Evolutionary conservation across 2,888 invertebrate species (phyloP), one percentile per base, ranked within the genome.

Genomic region (Sphinx pinastri): DNA sequence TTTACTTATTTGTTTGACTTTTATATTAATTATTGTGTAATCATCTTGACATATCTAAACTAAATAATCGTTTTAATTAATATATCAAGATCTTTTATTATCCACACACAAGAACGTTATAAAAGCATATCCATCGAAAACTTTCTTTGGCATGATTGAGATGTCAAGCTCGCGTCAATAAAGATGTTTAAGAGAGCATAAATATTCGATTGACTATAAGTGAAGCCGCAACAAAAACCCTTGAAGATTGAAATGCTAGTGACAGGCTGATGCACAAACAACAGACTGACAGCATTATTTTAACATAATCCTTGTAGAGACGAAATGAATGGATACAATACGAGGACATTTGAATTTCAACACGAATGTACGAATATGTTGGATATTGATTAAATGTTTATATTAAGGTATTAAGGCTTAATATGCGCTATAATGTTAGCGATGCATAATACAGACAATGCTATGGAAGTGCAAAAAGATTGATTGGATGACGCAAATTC

Each of bases 301-400:
- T 93, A 93, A 84, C 93, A 93, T 93, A 93, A 91, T 92, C 92
- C 90, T 91, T 92, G 93, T 91, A 86, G 80, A 88, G 88, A 88
- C 82, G 87, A 90, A 90, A 90, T 88, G 88, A 89, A 92, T 90
- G 88, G 88, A 88, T 86, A 90, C 89, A 90, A 91, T 90, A 91
- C 87, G 84, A 81, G 79, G 82, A 79, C 81, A 91, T 91, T 90
- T 93, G 91, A 93, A 93, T 92, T 93, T 91, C 89, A 93, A 92
- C 88, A 87, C 79, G 88, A 86, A 86, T 88, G 84, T 82, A 85
- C 81, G 85, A 88, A 88, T 89, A 87, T 82, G 83, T 85, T 88
- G 84, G 89, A 6, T 89, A 80, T 85, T 88, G 87, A 89, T 90
- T 87, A 89, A 91, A 85, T 81, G 88, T 79, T 87, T 83, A 87